Evolutionary conservation across 2,888 invertebrate genomes (phyloP).

Genomic region (Furcula furcula): DNA sequence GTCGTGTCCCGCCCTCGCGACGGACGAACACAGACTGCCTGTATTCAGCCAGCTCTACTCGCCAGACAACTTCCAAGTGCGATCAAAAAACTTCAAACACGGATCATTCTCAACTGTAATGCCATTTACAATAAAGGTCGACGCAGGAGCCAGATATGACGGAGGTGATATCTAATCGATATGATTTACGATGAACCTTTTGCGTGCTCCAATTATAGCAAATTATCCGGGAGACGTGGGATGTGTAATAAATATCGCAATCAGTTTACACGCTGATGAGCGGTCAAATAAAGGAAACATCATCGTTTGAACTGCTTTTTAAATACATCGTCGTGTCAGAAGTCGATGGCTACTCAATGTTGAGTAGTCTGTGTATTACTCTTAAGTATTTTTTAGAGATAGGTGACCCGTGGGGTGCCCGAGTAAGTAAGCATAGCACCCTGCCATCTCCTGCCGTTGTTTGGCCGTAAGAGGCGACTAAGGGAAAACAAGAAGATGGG

Average conservation of each 20-base stretch:
- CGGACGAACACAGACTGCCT: slow-evolving; percentile 50
- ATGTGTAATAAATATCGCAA: slow-evolving; percentile 30
- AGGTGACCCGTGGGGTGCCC: too few species aligned
- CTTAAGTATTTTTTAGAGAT: too few species aligned
- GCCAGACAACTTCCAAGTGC: slow-evolving; percentile 32
- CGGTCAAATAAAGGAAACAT: slow-evolving; percentile 26
- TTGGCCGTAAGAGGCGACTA: too few species aligned
- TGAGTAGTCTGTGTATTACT: too few species aligned
- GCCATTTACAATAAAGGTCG: slow-evolving; percentile 12
- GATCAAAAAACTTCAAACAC: slow-evolving; percentile 22
- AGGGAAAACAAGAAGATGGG: too few species aligned
- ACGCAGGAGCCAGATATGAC: slow-evolving; percentile 3
- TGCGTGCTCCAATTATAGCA: slow-evolving; percentile 34
- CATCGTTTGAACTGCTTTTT: too few species aligned
- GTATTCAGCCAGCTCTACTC: slow-evolving; percentile 31
- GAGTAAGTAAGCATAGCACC: too few species aligned
- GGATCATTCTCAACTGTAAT: slow-evolving; percentile 34
- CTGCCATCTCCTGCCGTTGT: too few species aligned
- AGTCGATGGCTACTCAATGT: too few species aligned
- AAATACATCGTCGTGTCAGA: too few species aligned
- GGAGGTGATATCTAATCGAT: slow-evolving; percentile 9
- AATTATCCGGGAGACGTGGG: slow-evolving; percentile 32
- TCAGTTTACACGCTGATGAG: slow-evolving; percentile 21
- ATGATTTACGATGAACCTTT: slow-evolving; percentile 33
- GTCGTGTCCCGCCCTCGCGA: slow-evolving; percentile 33